Evolutionary conservation across 2,888 invertebrate genomes (phyloP).

Genomic region (Eilema caniola): DNA sequence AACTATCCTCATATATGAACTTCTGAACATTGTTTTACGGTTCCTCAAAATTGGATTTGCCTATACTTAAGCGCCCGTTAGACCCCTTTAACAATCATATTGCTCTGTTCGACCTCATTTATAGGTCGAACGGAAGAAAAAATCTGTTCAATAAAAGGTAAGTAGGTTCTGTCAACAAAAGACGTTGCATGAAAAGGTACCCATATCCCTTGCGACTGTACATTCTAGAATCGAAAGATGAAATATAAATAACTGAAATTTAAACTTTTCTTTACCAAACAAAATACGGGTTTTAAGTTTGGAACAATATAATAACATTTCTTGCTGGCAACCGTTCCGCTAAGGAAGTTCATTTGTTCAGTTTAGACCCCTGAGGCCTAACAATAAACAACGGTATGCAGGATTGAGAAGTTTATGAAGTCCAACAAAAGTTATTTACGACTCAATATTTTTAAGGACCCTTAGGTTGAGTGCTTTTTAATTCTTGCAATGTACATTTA

Average conservation of each 20-base stretch:
- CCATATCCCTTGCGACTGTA: neutral
- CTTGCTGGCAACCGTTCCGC: conserved; percentile 22
- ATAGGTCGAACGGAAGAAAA: too few species aligned
- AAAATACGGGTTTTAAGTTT: conserved; percentile 26
- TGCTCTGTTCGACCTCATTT: too few species aligned
- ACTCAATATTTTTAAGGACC: neutral
- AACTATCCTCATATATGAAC: too few species aligned
- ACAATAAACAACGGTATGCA: conserved; percentile 28
- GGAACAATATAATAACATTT: conserved; percentile 34
- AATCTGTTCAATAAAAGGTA: too few species aligned
- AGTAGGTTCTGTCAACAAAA: too few species aligned
- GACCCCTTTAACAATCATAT: too few species aligned
- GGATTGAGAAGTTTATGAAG: conserved; percentile 16
- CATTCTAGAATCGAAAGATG: neutral
- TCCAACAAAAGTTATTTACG: conserved; percentile 9
- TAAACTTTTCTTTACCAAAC: conserved; percentile 23
- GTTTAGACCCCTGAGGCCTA: conserved; percentile 11
- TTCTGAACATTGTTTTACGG: too few species aligned
- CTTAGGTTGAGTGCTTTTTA: conserved; percentile 5
- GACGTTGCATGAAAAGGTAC: too few species aligned
- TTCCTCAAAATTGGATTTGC: too few species aligned
- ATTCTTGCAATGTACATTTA: neutral
- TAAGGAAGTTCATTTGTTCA: conserved; percentile 23
- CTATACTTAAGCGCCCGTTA: too few species aligned
- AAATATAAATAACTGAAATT: conserved; percentile 5